These are phyloP conservation scores for Drosophila limbata DNA, from an alignment of 2,888 invertebrate species.

Conservation along the genomic window DNA sequence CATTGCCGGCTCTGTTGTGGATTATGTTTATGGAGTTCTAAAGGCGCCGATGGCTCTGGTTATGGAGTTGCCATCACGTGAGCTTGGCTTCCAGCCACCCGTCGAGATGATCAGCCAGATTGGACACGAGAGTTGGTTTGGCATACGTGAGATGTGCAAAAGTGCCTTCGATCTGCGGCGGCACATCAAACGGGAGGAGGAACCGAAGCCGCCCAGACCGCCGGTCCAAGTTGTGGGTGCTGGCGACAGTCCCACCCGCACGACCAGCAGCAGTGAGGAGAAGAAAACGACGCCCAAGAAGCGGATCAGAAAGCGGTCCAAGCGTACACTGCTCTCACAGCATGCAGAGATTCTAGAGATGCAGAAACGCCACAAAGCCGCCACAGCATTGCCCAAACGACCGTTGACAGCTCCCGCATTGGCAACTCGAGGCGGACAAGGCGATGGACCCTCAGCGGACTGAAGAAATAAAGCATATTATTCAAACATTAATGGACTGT, in stretches of 20 bases:
- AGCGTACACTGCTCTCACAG: constrained; percentile 44
- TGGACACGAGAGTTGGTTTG: constrained; percentile 84
- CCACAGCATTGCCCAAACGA: not conserved
- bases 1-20: constrained; percentile 83
- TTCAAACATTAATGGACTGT: not conserved
- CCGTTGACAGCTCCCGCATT: constrained; percentile 28
- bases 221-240: not conserved
- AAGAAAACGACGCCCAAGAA: constrained; percentile 35
- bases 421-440: constrained; percentile 19
- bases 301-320: constrained; percentile 49
- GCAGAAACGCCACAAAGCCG: constrained; percentile 36
- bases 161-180: constrained; percentile 71
- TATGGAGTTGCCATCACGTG: constrained; percentile 84
- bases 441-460: constrained; percentile 21
- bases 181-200: constrained; percentile 56
- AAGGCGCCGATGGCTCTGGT: constrained; percentile 83
- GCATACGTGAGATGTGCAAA: constrained; percentile 85
- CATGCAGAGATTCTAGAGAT: constrained; percentile 50
- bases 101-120: constrained; percentile 80
- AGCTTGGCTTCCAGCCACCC: constrained; percentile 84
- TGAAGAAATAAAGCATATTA: not conserved
- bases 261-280: not conserved
- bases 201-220: constrained; percentile 44
- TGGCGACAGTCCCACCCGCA: not conserved
- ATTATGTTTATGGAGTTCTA: constrained; percentile 83